Conservation (phyloP, 1,140 invertebrate species). For the Drosophila cardini region DNA sequence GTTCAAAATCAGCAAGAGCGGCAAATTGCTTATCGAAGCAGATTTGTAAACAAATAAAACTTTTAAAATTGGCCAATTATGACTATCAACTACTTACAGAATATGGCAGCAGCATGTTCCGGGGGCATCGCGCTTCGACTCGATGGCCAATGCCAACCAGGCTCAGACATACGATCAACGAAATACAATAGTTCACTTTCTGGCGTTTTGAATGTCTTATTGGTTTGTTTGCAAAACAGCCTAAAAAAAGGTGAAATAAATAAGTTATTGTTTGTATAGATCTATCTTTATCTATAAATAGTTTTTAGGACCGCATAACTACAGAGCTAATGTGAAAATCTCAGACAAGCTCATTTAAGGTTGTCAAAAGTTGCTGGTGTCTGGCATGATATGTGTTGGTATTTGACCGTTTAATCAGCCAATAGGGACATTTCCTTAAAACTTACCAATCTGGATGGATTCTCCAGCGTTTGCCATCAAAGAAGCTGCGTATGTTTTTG, state of each 20-base stretch:
- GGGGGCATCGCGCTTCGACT: slow-evolving; percentile 86
- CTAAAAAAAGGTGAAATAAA: slow-evolving; percentile 63
- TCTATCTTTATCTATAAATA: too few relatives aligned
- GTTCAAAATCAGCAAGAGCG: slow-evolving; percentile 51
- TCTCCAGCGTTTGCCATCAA: slow-evolving; percentile 91
- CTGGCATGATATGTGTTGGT: too few relatives aligned
- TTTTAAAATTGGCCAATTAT: neutral
- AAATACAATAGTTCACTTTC: slow-evolving; percentile 91
- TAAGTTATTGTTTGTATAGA: too few relatives aligned
- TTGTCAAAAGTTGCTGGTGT: too few relatives aligned
- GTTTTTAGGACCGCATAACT: too few relatives aligned
- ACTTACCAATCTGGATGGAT: slow-evolving; percentile 95
- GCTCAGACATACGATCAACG: slow-evolving; percentile 89
- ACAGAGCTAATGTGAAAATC: too few relatives aligned
- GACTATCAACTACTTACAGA: slow-evolving; percentile 72
- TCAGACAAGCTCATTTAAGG: too few relatives aligned
- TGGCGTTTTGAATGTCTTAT: slow-evolving; percentile 86
- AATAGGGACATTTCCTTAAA: too few relatives aligned
- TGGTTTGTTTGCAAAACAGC: slow-evolving; percentile 87
- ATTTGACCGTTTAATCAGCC: neutral
- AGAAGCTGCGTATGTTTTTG: slow-evolving; percentile 88
- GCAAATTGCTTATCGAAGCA: slow-evolving; percentile 44
- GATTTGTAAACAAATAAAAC: slow-evolving; percentile 16
- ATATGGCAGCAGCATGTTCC: slow-evolving; percentile 82
- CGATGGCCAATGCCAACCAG: slow-evolving; percentile 91